Conservation (phyloP, 2,797 vertebrate genomes). For the Menidia menidia region DNA sequence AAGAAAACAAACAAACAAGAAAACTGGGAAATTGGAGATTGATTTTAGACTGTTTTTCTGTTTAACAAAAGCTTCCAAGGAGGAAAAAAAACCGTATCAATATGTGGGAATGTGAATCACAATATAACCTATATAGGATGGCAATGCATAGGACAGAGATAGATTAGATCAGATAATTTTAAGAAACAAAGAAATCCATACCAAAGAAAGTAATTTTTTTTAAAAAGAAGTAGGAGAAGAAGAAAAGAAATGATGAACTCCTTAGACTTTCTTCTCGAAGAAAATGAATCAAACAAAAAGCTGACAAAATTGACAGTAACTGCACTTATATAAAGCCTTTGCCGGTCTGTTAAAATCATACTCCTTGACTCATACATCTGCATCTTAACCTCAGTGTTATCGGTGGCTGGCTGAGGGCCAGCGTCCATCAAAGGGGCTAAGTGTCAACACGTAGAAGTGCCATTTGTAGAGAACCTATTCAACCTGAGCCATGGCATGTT, state of each 20-base stretch:
- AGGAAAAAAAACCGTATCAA: neutral
- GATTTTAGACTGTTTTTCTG: conserved; percentile 6
- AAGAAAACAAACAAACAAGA: conserved; percentile 5
- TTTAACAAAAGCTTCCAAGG: conserved; percentile 2
- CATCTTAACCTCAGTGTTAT: neutral
- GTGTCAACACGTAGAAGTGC: neutral
- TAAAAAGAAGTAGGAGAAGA: neutral
- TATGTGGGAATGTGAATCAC: conserved; percentile 10
- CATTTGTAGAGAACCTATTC: neutral
- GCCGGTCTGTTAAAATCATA: neutral
- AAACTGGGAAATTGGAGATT: neutral
- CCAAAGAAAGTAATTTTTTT: too few relatives aligned
- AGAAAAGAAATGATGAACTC: neutral
- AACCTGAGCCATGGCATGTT: too few relatives aligned
- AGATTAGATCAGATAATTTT: neutral
- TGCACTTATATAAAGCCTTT: neutral
- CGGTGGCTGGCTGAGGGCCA: neutral
- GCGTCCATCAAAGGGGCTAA: too few relatives aligned
- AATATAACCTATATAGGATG: neutral
- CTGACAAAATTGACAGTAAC: neutral
- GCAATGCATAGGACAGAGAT: neutral
- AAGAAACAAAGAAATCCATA: neutral
- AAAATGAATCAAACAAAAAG: neutral
- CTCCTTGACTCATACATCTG: neutral
- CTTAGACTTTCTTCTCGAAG: neutral